Evolutionary conservation across 2,888 invertebrate species (phyloP).

Genomic region (Priocnemis perturbator): DNA sequence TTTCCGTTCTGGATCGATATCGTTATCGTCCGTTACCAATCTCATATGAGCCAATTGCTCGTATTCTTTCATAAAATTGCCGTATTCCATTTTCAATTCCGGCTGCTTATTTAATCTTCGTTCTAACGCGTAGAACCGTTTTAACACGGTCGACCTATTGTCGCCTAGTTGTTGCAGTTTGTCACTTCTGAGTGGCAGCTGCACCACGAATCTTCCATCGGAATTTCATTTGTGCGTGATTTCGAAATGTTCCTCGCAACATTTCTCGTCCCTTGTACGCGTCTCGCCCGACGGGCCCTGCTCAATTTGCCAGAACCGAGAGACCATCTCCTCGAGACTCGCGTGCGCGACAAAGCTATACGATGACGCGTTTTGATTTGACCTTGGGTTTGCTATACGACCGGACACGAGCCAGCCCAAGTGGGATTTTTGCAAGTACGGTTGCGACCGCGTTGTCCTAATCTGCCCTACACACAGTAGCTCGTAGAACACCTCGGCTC

Average conservation of each 20-base stretch:
- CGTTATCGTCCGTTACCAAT: neutral
- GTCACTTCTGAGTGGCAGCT: neutral
- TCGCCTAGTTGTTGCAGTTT: neutral
- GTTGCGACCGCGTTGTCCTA: constrained; percentile 14
- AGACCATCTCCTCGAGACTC: too few relatives aligned
- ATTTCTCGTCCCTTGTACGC: neutral
- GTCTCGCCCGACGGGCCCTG: neutral
- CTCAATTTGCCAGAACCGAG: constrained; percentile 27
- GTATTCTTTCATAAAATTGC: constrained; percentile 24
- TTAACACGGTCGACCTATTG: neutral
- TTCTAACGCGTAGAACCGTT: neutral
- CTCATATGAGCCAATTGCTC: constrained; percentile 17
- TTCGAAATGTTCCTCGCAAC: neutral
- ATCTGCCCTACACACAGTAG: constrained; percentile 18
- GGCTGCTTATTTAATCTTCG: neutral
- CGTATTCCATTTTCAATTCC: constrained; percentile 18
- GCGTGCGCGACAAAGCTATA: too few relatives aligned
- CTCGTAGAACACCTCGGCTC: constrained; percentile 29
- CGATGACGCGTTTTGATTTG: neutral
- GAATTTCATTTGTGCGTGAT: neutral
- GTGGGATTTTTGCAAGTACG: constrained; percentile 22
- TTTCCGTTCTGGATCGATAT: neutral
- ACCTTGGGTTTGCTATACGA: neutral
- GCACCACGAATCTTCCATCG: neutral
- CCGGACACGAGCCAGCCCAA: constrained; percentile 35